Evolutionary conservation across 2,797 vertebrate species (phyloP), one percentile per base, ranked within the genome.

Genomic region (Acipenser transmontanus): DNA sequence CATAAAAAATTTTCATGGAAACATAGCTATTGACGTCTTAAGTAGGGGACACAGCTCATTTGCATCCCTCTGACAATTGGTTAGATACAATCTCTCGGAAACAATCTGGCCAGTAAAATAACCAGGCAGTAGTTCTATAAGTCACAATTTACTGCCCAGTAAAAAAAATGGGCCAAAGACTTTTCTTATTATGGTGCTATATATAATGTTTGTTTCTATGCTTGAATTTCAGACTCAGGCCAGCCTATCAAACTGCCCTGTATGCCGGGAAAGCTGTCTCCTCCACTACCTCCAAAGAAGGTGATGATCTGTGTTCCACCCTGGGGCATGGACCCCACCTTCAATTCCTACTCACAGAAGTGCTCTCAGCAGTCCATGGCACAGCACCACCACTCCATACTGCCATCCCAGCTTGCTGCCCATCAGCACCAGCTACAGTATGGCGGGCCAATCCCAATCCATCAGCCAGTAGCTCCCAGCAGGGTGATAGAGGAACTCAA

Each of bases 241-340:
- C 93, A 93, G 88, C 90, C 93, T 76, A 82, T 96, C 89, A 98
- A 98, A 90, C 91, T 99, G 83, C 92, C 94, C 89, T 97, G 92
- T 78, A 90, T 97, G 90, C 91, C 91, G 65, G 92, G 93, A 73
- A 98, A 96, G 84, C 91, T 95, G 85, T 99, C 96, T 64, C 97
- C 97, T 77, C 96, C 95, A 70, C 93, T 98, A 87, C 97, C 96
- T 85, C 97, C 97, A 83, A 98, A 98, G 89, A 98, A 99, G 91
- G 93, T 98, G 81, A 94, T 98, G 95, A 97, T 99, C 74, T 98
- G 95, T 71, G 92, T 97, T 91, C 95, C 96, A 73, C 89, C 89
- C 52, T 95, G 92, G 75, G 93, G 92, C 50, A 83, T 91, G 77
- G 95, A 97, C 79, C 91, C 91, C 76, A 79, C 91, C 7, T 89